Evolutionary conservation across 2,113 vertebrate species (phyloP), one percentile per base, ranked within the genome.

Genomic region (Zosterops borbonicus): DNA sequence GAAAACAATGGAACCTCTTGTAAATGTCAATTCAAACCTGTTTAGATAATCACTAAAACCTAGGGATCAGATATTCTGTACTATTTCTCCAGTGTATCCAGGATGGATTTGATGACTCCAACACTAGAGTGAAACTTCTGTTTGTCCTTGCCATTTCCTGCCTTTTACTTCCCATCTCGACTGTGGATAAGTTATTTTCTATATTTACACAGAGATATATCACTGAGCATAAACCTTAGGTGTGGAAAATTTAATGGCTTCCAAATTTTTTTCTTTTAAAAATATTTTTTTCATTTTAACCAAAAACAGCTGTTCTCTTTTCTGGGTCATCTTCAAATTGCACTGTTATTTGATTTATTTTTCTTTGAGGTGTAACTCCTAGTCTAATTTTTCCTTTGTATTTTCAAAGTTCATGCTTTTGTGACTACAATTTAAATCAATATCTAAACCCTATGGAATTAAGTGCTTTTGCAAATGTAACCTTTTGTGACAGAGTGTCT

Each of bases 391-490:
- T 70, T 53, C 18, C 58, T 53, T 59, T 76, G 16, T 82, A 73
- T 87, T 96, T 87, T 94, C 77, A 73, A 82, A 75, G 73, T 89
- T 84, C 89, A 65, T 24, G 37, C 53, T 58, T 73, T 31, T 58
- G 60, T 35, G 69, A 29, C 44, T 94, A 42, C 64, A 89, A 56
- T 46, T 47, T 91, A 89, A 91, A 94, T 92, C 76, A 89, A 78
- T 87, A 95, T 14, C 73, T 78, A 92, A 92, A 64, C 80, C 65
- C 83, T 37, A 50, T 2, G 41, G 89, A 96, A 91, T 95, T 50
- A 47, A 86, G 28, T 31, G 53, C 69, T 95, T 95, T 69, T 82
- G 19, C 87, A 84, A 92, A 75, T 49, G 5, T 78, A 92, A 69
- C 60, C 73, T 94, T 90, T 90, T 87, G 37, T 41, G 50, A 58